These are phyloP conservation scores for Drosophila rellima DNA, from an alignment of 2,888 invertebrate genomes.

Conservation along the genomic window DNA sequence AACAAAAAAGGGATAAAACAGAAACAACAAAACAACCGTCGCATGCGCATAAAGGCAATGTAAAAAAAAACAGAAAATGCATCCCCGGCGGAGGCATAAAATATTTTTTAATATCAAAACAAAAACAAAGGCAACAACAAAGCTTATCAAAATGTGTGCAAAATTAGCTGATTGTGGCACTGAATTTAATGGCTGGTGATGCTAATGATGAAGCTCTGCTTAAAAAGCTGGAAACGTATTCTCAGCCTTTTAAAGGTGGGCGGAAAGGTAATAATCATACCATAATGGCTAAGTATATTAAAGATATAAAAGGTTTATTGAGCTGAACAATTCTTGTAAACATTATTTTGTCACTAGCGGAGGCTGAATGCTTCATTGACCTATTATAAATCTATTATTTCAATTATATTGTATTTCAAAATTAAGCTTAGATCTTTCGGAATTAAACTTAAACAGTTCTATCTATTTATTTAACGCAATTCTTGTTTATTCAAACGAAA, in stretches of 20 bases:
- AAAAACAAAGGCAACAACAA: slow-evolving; percentile 33
- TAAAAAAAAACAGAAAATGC: slow-evolving; percentile 23
- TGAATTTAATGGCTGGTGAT: slow-evolving; percentile 45
- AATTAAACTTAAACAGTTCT: too few relatives aligned
- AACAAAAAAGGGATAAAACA: slow-evolving; percentile 30
- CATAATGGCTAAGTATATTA: background rate
- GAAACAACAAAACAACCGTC: slow-evolving; percentile 56
- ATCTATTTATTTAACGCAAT: too few relatives aligned
- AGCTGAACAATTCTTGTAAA: background rate
- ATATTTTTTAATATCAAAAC: slow-evolving; percentile 60
- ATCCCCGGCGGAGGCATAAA: slow-evolving; percentile 43
- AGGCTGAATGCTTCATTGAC: too few relatives aligned
- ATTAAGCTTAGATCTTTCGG: too few relatives aligned
- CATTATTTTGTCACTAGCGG: too few relatives aligned
- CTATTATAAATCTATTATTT: too few relatives aligned
- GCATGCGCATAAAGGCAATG: slow-evolving; percentile 60
- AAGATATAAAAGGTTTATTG: background rate
- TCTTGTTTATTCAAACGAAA: background rate
- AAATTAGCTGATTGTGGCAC: slow-evolving; percentile 71
- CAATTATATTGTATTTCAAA: too few relatives aligned
- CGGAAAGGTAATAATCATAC: background rate
- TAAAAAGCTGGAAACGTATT: slow-evolving; percentile 63
- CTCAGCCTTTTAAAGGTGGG: slow-evolving; percentile 10
- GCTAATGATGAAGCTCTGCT: slow-evolving; percentile 50
- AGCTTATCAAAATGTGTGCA: slow-evolving; percentile 77